Evolutionary conservation across 2,888 invertebrate genomes (phyloP).

Genomic region (Meandrusa payeni): DNA sequence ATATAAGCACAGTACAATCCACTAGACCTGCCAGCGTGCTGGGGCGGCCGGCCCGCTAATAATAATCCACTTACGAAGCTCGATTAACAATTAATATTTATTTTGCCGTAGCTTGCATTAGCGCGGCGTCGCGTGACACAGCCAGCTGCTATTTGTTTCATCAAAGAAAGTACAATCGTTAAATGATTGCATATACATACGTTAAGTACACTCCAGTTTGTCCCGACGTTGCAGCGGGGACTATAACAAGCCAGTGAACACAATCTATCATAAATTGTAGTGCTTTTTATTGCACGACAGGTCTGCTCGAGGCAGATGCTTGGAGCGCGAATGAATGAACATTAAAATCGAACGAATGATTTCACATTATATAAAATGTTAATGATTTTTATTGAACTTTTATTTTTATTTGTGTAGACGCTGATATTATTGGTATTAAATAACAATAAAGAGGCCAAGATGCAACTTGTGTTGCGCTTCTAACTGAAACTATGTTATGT

Average conservation of each 20-base stretch:
- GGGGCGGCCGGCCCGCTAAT: too few relatives aligned
- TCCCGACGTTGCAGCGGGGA: background rate
- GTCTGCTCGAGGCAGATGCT: background rate
- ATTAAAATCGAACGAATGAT: background rate
- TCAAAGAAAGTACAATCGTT: background rate
- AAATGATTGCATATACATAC: background rate
- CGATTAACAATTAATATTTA: background rate
- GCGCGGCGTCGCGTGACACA: background rate
- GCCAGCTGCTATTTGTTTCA: background rate
- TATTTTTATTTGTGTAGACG: too few relatives aligned
- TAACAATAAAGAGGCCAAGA: too few relatives aligned
- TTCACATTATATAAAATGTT: too few relatives aligned
- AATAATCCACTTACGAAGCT: constrained; percentile 4
- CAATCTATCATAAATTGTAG: background rate
- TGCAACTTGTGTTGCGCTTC: too few relatives aligned
- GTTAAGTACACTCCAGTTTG: background rate
- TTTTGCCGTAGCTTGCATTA: background rate
- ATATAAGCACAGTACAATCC: too few relatives aligned
- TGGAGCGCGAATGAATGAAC: background rate
- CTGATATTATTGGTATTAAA: too few relatives aligned
- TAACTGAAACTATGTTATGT: too few relatives aligned
- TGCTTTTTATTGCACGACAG: background rate
- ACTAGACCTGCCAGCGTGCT: too few relatives aligned
- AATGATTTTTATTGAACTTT: too few relatives aligned
- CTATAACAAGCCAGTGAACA: background rate